Evolutionary conservation across 2,113 vertebrate genomes (phyloP), one percentile per base, ranked within the genome.

Genomic region (Mustela lutreola): DNA sequence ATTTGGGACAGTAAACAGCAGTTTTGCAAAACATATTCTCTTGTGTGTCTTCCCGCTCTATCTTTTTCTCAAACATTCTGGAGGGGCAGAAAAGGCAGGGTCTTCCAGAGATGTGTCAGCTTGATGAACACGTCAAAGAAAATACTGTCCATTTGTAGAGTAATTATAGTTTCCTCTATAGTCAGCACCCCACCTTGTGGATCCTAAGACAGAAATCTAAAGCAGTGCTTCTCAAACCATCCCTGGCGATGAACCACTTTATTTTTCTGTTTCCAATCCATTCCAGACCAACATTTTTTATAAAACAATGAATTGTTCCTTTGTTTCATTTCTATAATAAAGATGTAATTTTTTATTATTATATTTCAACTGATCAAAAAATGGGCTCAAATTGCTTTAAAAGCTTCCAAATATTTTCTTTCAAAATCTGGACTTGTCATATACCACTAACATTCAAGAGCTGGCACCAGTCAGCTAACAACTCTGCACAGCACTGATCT

Each of bases 351-450:
- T 89, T 88, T 71, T 58, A 56, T 78, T 79, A 45, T 39, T 86
- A 87, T 67, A 39, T 45, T 39, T 87, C 62, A 92, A 83, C 39
- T 82, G 70, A 75, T 5, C 50, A 42, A 82, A 95, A 94, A 67
- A 79, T 31, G 12, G 0, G 0, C 15, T 81, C 22, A 14, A 65
- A 53, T 21, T 91, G 6, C 15, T 93, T 80, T 42, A 85, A n/a
- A 92, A 48, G 2, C 87, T 63, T 79, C 56, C 89, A 58, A 79
- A 62, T n/a, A 16, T 92, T 73, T 92, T 42, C 73, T 53, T 26
- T 45, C 56, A 67, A n/a, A 56, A 60, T 90, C 48, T 60, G 53
- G 42, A n/a, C 28, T 94, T 87, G 36, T 63, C 26, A 50, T 4
- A 73, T 14, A 31, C 5, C 63, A 80, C 45, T 39, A 83, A 50